phyloP scores from a whole-genome alignment of 2,113 vertebrate species.

The Gila orcuttii region DNA sequence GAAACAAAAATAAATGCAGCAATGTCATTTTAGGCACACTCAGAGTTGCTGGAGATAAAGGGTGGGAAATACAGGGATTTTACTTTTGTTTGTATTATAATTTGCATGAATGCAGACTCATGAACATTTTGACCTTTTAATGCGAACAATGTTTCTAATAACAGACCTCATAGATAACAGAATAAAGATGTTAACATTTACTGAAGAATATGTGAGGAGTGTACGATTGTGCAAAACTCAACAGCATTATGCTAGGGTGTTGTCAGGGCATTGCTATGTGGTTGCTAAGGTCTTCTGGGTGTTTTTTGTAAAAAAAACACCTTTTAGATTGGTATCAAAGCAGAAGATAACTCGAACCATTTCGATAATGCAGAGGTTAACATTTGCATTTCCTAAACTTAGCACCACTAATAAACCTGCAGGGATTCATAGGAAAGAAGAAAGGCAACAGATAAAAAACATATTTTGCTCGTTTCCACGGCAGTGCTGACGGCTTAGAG shows the following conservation, averaged over 20 bases:
- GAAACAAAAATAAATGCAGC: neutral
- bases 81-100: neutral
- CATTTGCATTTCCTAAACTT: conserved; percentile 19
- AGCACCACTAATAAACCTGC: conserved; percentile 24
- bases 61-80: neutral
- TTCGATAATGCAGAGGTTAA: neutral
- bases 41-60: neutral
- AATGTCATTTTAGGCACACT: neutral
- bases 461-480: conserved; percentile 21
- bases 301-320: neutral
- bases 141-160: neutral
- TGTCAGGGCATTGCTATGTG: neutral
- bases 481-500: neutral
- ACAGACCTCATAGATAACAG: conserved; percentile 8
- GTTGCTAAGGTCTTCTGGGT: neutral
- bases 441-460: conserved; percentile 15
- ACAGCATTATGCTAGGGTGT: neutral
- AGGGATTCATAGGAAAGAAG: neutral
- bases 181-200: neutral
- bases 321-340: neutral
- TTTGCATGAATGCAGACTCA: neutral
- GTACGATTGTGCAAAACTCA: neutral
- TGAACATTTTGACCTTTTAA: conserved; percentile 1
- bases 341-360: neutral
- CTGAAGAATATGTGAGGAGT: neutral